Conservation (phyloP, 2,113 vertebrate species). For the Prunella himalayana region DNA sequence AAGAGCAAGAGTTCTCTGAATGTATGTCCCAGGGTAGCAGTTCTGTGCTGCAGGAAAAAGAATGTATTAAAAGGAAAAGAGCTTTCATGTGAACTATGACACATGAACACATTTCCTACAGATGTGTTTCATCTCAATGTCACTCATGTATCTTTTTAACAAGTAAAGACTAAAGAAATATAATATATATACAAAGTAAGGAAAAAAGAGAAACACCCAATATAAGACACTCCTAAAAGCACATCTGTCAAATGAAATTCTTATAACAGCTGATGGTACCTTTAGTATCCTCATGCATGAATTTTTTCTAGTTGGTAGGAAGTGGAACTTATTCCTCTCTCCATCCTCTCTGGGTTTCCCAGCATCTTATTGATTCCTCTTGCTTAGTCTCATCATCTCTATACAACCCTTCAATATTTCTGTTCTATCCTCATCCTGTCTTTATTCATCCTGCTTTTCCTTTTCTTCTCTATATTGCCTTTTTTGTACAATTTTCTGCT, state of each 20-base stretch:
- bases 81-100: neutral
- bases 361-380: neutral
- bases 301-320: neutral
- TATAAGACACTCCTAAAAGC: neutral
- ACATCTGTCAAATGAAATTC: neutral
- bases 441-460: neutral
- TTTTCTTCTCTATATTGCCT: neutral
- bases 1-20: neutral
- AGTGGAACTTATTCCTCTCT: neutral
- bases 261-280: neutral
- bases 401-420: neutral
- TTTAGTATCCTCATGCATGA: neutral
- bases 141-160: neutral
- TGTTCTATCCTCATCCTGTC: neutral
- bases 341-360: neutral
- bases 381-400: neutral
- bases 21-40: neutral
- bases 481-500: neutral
- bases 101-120: neutral
- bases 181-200: neutral
- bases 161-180: neutral
- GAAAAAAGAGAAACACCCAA: neutral
- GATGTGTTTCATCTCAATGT: neutral
- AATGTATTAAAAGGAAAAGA: neutral
- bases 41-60: neutral